Conservation (phyloP, 2,113 vertebrate species). For the Sinocyclocheilus anshuiensis region DNA sequence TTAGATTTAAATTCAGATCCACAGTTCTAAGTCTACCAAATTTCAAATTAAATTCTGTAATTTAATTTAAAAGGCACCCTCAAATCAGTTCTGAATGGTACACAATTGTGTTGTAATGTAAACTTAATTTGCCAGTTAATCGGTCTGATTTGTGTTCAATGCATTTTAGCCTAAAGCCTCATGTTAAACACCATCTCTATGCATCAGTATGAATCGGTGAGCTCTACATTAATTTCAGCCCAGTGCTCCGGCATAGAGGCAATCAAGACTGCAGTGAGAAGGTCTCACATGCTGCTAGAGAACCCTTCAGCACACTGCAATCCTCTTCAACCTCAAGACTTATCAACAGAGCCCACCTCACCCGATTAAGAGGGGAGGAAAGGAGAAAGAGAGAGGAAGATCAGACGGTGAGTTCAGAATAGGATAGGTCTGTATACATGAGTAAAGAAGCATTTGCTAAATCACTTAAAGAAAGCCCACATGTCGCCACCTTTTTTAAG, state of each 20-base stretch:
- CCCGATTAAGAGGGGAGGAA: slow-evolving; percentile 53
- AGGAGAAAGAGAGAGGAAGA: slow-evolving; percentile 8
- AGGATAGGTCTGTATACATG: slow-evolving; percentile 17
- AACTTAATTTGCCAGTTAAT: too few species aligned
- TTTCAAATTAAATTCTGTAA: not conserved
- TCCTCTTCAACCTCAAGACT: slow-evolving; percentile 47
- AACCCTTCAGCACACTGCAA: slow-evolving; percentile 29
- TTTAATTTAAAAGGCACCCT: not conserved
- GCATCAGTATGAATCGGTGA: not conserved
- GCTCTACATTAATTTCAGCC: not conserved
- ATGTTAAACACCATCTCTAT: not conserved
- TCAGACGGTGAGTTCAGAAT: not conserved
- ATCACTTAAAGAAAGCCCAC: slow-evolving; percentile 43
- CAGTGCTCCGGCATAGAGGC: not conserved
- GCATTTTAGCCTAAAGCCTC: not conserved
- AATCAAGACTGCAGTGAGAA: slow-evolving; percentile 6
- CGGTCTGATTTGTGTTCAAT: not conserved
- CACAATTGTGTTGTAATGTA: too few species aligned
- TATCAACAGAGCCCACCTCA: slow-evolving; percentile 52
- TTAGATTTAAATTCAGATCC: too few species aligned
- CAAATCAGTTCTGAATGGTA: not conserved
- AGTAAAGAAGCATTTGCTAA: slow-evolving; percentile 55
- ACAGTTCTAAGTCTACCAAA: too few species aligned
- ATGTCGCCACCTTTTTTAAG: slow-evolving; percentile 24
- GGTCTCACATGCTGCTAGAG: slow-evolving; percentile 27